A percentile compares a stretch with the other conserved stretches of the same genome.
Evolutionary conservation across 2,888 invertebrate genomes (phyloP).

Genomic region (Isoperla grammatica): DNA sequence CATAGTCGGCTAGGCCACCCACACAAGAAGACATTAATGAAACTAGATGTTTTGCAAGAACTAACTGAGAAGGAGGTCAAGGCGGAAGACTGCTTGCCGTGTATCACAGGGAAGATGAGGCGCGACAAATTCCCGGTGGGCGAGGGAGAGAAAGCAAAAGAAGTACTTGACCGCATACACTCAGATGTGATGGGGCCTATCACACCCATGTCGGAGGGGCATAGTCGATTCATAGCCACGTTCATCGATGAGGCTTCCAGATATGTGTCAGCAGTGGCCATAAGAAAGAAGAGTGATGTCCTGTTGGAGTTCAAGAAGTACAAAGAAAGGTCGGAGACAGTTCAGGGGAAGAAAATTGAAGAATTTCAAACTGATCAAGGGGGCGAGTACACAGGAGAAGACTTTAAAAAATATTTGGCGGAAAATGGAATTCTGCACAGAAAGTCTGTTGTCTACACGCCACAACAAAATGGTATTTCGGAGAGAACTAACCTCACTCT

Average conservation of each 20-base stretch:
- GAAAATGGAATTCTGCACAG: too few relatives aligned
- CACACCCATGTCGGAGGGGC: conserved; percentile 8
- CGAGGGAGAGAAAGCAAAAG: conserved; percentile 8
- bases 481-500: too few relatives aligned
- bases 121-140: conserved; percentile 7
- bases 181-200: conserved; percentile 9
- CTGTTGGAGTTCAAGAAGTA: conserved; percentile 1
- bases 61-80: conserved; percentile 10
- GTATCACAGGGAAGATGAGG: conserved; percentile 8
- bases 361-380: too few relatives aligned
- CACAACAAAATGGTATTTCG: too few relatives aligned
- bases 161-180: conserved; percentile 9
- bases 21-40: neutral
- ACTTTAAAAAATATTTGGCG: too few relatives aligned
- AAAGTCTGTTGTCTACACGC: too few relatives aligned
- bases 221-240: neutral
- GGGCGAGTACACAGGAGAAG: too few relatives aligned
- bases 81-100: conserved; percentile 1
- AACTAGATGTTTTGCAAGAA: neutral
- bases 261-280: conserved; percentile 8
- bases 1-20: conserved; percentile 8
- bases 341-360: conserved; percentile 2
- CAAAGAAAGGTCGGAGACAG: neutral
- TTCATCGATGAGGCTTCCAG: conserved; percentile 14
- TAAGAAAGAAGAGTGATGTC: conserved; percentile 3